A percentile compares a stretch with the other conserved stretches of the same genome.
These are phyloP conservation scores for Lacerta agilis DNA, from an alignment of 2,797 vertebrate genomes.

Conservation along the genomic window DNA sequence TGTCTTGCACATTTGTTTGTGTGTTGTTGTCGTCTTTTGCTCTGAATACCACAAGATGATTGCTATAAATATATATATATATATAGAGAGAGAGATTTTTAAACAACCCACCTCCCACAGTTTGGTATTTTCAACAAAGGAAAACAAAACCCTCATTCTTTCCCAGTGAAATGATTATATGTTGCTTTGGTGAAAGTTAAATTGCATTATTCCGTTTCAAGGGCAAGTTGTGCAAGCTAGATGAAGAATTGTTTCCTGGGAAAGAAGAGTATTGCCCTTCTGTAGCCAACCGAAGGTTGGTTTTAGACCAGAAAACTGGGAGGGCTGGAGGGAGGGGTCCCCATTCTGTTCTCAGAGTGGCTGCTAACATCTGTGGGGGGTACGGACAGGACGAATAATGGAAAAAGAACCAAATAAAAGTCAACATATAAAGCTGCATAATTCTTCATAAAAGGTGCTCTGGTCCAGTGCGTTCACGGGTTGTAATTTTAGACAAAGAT, in stretches of 20 bases:
- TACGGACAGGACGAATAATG: background rate
- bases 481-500: background rate
- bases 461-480: constrained; percentile 1
- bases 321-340: background rate
- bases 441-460: constrained; percentile 11
- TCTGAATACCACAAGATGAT: background rate
- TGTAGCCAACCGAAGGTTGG: background rate
- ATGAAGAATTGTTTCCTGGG: constrained; percentile 15
- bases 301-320: background rate
- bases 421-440: background rate
- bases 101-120: background rate
- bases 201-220: constrained; percentile 2
- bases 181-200: constrained; percentile 5
- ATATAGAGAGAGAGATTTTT: no score
- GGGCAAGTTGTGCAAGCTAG: background rate
- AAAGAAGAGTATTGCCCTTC: background rate
- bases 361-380: background rate
- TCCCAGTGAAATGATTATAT: background rate
- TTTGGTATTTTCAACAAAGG: background rate
- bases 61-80: background rate
- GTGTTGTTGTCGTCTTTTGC: background rate
- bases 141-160: background rate
- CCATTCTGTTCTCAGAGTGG: background rate
- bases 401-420: background rate
- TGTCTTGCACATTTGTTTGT: background rate